Percentiles rank a stretch among this genome's conserved stretches.
Conservation (phyloP, 2,888 invertebrate species). For the Sipha maydis region DNA sequence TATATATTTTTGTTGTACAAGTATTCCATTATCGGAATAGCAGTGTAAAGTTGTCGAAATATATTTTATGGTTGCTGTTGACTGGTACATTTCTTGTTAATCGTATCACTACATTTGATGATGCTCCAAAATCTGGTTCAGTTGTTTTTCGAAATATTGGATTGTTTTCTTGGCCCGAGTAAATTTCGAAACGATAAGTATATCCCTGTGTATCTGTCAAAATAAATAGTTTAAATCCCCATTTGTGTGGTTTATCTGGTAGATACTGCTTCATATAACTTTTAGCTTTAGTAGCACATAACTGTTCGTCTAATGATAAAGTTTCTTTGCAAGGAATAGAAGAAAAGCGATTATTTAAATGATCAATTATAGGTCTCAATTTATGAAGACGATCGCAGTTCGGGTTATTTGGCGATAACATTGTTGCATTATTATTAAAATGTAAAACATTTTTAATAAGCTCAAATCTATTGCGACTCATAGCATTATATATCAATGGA, state of each 20-base stretch:
- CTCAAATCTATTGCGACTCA: conserved; percentile 22
- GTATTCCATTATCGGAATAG: conserved; percentile 5
- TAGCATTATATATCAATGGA: background rate
- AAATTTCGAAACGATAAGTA: conserved; percentile 52
- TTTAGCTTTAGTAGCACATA: conserved; percentile 49
- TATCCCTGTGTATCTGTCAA: conserved; percentile 33
- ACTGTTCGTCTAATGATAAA: conserved; percentile 51
- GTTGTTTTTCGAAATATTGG: background rate
- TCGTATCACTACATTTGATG: conserved; percentile 33
- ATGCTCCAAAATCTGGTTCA: conserved; percentile 50
- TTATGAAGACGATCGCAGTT: conserved; percentile 43
- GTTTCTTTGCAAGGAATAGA: conserved; percentile 31
- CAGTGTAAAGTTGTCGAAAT: conserved; percentile 6
- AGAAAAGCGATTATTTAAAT: conserved; percentile 13
- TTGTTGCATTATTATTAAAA: conserved; percentile 40
- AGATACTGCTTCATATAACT: conserved; percentile 41
- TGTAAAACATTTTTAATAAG: conserved; percentile 30
- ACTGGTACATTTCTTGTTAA: conserved; percentile 25
- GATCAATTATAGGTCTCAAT: conserved; percentile 35
- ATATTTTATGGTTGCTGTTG: background rate
- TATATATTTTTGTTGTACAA: conserved; percentile 20
- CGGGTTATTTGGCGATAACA: background rate
- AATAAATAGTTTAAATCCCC: conserved; percentile 52
- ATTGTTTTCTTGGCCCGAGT: conserved; percentile 42
- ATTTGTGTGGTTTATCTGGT: conserved; percentile 54